Base-by-base conservation (phyloP, 2,113 vertebrate species). In the Callorhinus ursinus region DNA sequence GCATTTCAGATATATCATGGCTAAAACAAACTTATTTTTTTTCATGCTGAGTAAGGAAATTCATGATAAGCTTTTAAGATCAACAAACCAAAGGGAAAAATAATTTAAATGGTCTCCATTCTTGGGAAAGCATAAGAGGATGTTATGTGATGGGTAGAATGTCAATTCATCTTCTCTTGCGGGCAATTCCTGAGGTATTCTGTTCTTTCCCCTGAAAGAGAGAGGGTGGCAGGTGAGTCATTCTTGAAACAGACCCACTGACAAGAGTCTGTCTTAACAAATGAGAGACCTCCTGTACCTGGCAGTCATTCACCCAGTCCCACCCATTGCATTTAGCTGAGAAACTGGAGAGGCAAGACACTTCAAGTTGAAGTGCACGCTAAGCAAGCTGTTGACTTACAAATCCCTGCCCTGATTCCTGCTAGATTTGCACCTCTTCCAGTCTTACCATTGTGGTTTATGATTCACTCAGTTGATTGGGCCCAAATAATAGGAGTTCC, bases 31-130 rank as follows among this genome's bases (percentile, higher is more conserved):
- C 76, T 42, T 16, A 74, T 77, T 81, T 19, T 31, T 31, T 69
- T 72, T 7, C 12, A 22, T 80, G 53, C n/a, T 39, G 18, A 92
- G 22, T 81, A 90, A 86, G n/a, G 33, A 65, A 93, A 67, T 3
- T 69, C 65, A 69, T 67, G 76, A 72, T 69, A 77, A 84, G 31
- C 22, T 84, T 96, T 97, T 87, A 93, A 96, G 67, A 55, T 57
- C 16, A 46, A 42, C 46, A 90, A 87, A 77, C 26, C 5, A 76
- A 92, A 79, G 16, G 81, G 53, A 83, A 93, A 55, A 82, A 89
- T 22, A 94, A 71, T 59, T 53, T 74, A 94, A 92, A 51, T 81
- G n/a, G 28, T 67, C 88, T 97, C 42, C 61, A 51, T 88, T 94
- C 33, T 61, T 83, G 49, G 36, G 42, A 94, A 88, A 46, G 74